Conservation (phyloP, 2,113 vertebrate species). For the Osmerus eperlanus region DNA sequence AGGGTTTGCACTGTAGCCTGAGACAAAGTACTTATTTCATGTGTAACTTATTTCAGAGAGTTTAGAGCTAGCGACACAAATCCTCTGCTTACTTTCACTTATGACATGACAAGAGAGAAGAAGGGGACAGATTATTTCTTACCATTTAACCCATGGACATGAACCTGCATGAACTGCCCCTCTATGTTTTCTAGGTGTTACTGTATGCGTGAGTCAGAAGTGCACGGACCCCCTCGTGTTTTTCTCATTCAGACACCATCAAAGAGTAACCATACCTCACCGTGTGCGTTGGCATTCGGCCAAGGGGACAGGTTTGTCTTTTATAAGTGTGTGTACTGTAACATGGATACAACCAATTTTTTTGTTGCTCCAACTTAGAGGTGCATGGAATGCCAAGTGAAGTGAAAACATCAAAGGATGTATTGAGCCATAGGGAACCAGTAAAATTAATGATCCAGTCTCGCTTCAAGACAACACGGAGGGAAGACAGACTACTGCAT, state of each 20-base stretch:
- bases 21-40: not conserved
- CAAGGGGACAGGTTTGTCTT: conserved; percentile 48
- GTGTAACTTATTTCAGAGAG: not conserved
- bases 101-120: not conserved
- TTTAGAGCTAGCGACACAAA: not conserved
- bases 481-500: conserved; percentile 60
- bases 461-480: conserved; percentile 56
- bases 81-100: not conserved
- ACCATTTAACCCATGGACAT: not conserved
- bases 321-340: conserved; percentile 33
- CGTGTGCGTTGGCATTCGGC: conserved; percentile 33
- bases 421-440: conserved; percentile 32
- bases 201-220: conserved; percentile 31
- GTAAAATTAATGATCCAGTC: conserved; percentile 68
- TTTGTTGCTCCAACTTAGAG: conserved; percentile 41
- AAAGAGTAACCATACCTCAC: conserved; percentile 46
- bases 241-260: conserved; percentile 41
- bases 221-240: conserved; percentile 31
- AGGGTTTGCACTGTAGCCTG: too few species aligned
- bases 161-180: conserved; percentile 33
- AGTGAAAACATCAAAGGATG: conserved; percentile 61
- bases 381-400: conserved; percentile 63
- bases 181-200: conserved; percentile 46
- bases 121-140: conserved; percentile 7
- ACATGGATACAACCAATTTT: conserved; percentile 45